Evolutionary conservation across 1,140 invertebrate genomes (phyloP), one percentile per base, ranked within the genome.

Genomic region (Aphelinus atriplicis): DNA sequence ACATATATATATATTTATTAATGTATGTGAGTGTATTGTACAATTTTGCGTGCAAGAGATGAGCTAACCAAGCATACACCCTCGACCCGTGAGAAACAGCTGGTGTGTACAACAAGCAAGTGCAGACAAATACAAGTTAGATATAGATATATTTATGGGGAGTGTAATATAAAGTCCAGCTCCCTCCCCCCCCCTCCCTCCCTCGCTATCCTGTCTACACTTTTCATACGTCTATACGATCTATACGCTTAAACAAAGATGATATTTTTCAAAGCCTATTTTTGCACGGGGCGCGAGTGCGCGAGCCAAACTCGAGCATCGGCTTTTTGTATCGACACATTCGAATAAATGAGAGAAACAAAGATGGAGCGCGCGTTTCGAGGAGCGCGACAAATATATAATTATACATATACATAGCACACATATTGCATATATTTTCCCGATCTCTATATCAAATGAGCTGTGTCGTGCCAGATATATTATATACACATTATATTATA

Each of bases 241-340:
- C 51, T 53, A 53, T 53, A 53, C 51, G 9, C 51, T 53, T 53
- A 53, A 6, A 26, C 26, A 26, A 26, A 26, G 26, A 67, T 61
- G 48, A 56, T 73, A 73, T 73, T 73, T 74, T 74, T 74, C 65
- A 74, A 74, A 74, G n/a, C 47, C 26, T 74, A 74, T 74, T 74
- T 74, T 74, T 74, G 46, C 65, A 74, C 45, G 57, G 43, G 46
- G 43, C n/a, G 58, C 51, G 64, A 60, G 48, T 9, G 62, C 42
- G 57, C 2, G 46, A 3, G 26, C 7, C 7, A 4, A 50, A 43
- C 42, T n/a, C 42, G 53, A 60, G 0, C 4, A 68, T 68, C 58
- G 9, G 42, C 67, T 60, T 60, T 26, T 58, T 69, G 10, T 69
- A 69, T 50, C 42, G 67, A n/a, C 4, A 3, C n/a, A 60, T 58